Evolutionary conservation across 2,888 invertebrate genomes (phyloP).

Genomic region (Chorisops tibialis): DNA sequence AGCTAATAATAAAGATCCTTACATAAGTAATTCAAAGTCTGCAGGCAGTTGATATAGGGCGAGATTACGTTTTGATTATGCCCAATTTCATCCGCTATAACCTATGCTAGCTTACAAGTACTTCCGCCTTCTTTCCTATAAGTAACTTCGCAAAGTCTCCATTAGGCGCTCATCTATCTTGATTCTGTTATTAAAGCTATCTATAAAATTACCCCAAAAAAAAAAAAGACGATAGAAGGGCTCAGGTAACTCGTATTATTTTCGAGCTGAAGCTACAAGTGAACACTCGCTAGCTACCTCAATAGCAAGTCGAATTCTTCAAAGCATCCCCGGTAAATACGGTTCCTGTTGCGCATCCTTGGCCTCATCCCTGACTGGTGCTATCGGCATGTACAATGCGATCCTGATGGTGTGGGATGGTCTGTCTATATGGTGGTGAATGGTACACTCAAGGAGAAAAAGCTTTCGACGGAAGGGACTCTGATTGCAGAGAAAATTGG

Average conservation of each 20-base stretch:
- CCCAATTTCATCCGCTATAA: too few species aligned
- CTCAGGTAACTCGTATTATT: neutral
- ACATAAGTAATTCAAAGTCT: too few species aligned
- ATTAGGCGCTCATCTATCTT: neutral
- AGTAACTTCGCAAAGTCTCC: too few species aligned
- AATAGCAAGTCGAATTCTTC: neutral
- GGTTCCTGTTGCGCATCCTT: conserved; percentile 33
- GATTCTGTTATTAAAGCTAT: conserved; percentile 7
- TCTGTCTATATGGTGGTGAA: too few species aligned
- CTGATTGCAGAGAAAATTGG: conserved; percentile 8
- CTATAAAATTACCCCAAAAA: conserved; percentile 3
- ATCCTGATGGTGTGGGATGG: neutral
- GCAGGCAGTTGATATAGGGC: too few species aligned
- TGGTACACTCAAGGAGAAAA: neutral
- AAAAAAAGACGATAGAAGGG: neutral
- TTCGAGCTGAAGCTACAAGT: conserved; percentile 20
- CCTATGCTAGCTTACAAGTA: too few species aligned
- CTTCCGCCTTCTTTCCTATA: too few species aligned
- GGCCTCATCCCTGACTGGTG: neutral
- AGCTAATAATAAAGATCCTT: too few species aligned
- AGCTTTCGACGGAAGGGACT: neutral
- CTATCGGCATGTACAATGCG: neutral
- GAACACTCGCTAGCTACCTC: neutral
- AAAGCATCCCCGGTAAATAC: conserved; percentile 12
- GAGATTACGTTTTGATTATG: too few species aligned